Evolutionary conservation across 2,888 invertebrate genomes (phyloP).

Genomic region (Troides aeacus): DNA sequence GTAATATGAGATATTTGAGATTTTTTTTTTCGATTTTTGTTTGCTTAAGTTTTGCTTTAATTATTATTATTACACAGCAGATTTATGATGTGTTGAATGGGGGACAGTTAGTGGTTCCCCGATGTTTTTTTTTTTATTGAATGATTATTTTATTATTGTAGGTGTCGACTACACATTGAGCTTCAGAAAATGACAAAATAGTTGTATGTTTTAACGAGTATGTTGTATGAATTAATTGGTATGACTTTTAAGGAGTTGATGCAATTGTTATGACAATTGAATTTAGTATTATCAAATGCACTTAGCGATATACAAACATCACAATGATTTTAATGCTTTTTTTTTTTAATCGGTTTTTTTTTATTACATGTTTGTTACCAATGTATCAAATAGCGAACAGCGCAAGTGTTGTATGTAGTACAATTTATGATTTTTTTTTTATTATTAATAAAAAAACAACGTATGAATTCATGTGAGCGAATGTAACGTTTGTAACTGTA

Average conservation of each 20-base stretch:
- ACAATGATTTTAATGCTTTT: constrained; percentile 38
- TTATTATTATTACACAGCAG: constrained; percentile 65
- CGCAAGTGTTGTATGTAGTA: constrained; percentile 68
- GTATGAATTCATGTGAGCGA: constrained; percentile 27
- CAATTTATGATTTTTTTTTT: constrained; percentile 53
- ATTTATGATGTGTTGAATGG: constrained; percentile 60
- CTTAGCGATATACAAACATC: constrained; percentile 33
- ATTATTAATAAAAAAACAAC: constrained; percentile 36
- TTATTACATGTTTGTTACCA: constrained; percentile 57
- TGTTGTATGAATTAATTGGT: constrained; percentile 17
- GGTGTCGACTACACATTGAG: constrained; percentile 29
- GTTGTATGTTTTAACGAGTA: constrained; percentile 25
- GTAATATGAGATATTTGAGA: constrained; percentile 50
- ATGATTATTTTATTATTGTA: constrained; percentile 43
- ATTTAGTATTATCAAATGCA: constrained; percentile 3
- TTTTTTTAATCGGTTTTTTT: constrained; percentile 31
- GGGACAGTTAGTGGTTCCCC: constrained; percentile 56
- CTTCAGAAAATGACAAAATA: constrained; percentile 37
- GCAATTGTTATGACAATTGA: constrained; percentile 2
- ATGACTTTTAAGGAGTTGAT: not conserved
- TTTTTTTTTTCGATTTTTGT: constrained; percentile 41
- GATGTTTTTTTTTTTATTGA: constrained; percentile 48
- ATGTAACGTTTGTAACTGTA: constrained; percentile 39
- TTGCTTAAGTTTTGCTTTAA: constrained; percentile 71
- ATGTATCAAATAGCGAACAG: constrained; percentile 49